Evolutionary conservation across 2,797 vertebrate species (phyloP), one percentile per base, ranked within the genome.

Genomic region (Ctenopoma multispine): DNA sequence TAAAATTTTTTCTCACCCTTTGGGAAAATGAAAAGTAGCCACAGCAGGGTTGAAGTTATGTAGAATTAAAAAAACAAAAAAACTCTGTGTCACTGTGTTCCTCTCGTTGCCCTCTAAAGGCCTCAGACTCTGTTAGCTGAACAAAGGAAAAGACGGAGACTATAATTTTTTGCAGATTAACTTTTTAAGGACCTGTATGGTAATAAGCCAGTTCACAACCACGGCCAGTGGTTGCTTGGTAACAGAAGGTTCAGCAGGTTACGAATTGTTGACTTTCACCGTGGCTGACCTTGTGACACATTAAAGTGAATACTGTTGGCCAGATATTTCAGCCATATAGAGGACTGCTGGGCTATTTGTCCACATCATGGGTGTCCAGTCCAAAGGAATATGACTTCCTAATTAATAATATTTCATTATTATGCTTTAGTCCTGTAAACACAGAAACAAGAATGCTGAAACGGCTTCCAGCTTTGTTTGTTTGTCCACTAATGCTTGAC

Each of bases 121-220:
- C 73, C 72, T 74, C 41, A 40, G 63, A 55, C 49, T 77, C 51
- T 23, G 49, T 68, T 41, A 20, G 24, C 62, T 56, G 55, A 84
- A 83, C 79, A 88, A 80, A 83, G 74, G 79, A 68, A 63, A 67
- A 63, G 57, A 64, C 11, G 49, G 77, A 81, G 79, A 41, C 75
- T 49, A 36, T 53, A 76, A 7, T 86, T 77, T 56, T 76, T 65
- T 48, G 65, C 68, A 87, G 82, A 87, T 87, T 80, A 86, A 82
- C 72, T 68, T 83, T 79, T 62, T 29, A 69, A 81, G 49, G 41
- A 57, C 31, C 60, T 40, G 50, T 17, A 38, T 31, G 31, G 59
- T 53, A 60, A 66, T 50, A 55, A 48, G 75, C 69, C 63, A 55
- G 41, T 56, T 75, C 56, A 38, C 20, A 18, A 56, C 58, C 53